phyloP scores from a whole-genome alignment of 2,797 vertebrate genomes.

The Channa striata region DNA sequence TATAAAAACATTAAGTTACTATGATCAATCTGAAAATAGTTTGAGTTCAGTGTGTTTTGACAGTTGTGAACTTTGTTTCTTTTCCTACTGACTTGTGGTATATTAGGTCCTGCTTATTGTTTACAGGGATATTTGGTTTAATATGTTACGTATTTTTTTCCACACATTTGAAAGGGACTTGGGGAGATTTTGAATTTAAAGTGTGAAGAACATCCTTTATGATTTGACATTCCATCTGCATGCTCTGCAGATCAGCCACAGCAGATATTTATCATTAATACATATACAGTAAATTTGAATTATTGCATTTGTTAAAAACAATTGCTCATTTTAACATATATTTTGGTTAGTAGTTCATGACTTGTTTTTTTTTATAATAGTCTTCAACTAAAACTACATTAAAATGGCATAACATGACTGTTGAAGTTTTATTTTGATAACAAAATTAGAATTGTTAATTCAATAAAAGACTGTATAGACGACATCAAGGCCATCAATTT shows the following conservation, averaged over 20 bases:
- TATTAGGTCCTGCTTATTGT: neutral
- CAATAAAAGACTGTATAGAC: neutral
- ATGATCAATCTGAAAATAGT: neutral
- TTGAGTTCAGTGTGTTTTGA: neutral
- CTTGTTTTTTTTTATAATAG: neutral
- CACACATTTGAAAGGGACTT: neutral
- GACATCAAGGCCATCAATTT: neutral
- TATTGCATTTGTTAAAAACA: neutral
- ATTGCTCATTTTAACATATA: neutral
- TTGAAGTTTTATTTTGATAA: constrained; percentile 3
- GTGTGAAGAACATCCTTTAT: neutral
- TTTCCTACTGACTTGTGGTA: neutral
- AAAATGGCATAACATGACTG: neutral
- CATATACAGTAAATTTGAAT: constrained; percentile 6
- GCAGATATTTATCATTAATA: neutral
- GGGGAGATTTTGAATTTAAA: neutral
- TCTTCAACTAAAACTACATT: neutral
- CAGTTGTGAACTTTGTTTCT: neutral
- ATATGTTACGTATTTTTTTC: neutral
- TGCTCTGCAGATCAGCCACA: constrained; percentile 1
- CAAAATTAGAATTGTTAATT: constrained; percentile 2
- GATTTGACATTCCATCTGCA: constrained; percentile 31
- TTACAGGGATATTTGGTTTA: neutral
- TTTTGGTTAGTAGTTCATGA: neutral
- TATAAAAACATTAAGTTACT: neutral